These are phyloP conservation scores for Drosophila anomalata DNA, from an alignment of 2,888 invertebrate species.

Conservation along the genomic window DNA sequence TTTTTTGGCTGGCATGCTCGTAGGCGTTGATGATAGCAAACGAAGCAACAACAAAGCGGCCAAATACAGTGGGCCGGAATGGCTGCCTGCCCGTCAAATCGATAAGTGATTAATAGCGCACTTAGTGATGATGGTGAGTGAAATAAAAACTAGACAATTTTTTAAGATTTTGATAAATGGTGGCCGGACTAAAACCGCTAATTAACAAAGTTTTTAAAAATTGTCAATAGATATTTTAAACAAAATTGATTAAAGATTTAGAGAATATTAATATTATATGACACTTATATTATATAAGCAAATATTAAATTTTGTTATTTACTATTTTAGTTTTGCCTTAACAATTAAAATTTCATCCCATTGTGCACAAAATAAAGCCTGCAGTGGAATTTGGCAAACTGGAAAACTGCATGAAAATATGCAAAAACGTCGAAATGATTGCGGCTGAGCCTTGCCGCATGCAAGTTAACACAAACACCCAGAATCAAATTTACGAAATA, in stretches of 20 bases:
- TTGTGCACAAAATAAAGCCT: constrained; percentile 53
- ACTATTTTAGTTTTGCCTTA: no score
- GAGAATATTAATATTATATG: no score
- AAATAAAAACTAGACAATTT: constrained; percentile 11
- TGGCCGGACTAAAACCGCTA: not conserved
- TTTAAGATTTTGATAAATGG: constrained; percentile 26
- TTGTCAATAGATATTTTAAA: no score
- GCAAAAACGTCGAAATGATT: constrained; percentile 77
- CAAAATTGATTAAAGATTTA: no score
- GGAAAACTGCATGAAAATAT: constrained; percentile 74
- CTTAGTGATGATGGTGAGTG: constrained; percentile 9
- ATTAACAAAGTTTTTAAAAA: constrained; percentile 2
- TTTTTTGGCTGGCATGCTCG: constrained; percentile 52
- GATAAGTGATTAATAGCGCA: constrained; percentile 36
- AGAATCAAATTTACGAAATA: no score
- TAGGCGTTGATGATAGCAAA: constrained; percentile 75
- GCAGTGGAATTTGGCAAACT: constrained; percentile 67
- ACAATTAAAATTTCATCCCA: constrained; percentile 14
- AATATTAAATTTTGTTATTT: no score
- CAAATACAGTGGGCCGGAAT: constrained; percentile 54
- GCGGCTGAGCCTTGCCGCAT: constrained; percentile 70
- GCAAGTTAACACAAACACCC: constrained; percentile 1
- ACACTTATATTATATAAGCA: no score
- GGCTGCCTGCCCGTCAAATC: constrained; percentile 21
- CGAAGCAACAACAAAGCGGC: constrained; percentile 33